Conservation (phyloP, 2,113 vertebrate genomes). For the Notothenia rossii region DNA sequence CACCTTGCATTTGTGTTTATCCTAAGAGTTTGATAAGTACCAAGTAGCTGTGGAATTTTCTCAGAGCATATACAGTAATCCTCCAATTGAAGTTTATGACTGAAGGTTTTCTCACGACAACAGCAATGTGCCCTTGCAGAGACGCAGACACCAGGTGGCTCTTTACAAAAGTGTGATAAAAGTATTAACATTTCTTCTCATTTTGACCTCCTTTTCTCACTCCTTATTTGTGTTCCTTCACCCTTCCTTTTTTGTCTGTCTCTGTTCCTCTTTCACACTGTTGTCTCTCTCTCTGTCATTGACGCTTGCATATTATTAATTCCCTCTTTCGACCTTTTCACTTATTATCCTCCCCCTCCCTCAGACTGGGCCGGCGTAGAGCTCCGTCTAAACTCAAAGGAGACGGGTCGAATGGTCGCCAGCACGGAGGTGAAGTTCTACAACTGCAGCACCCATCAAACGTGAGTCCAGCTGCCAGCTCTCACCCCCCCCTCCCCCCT, state of each 20-base stretch:
- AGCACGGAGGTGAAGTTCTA: conserved; percentile 98
- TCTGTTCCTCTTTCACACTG: background rate
- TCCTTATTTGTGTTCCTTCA: conserved; percentile 44
- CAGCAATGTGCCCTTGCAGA: conserved; percentile 49
- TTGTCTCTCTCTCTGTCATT: conserved; percentile 5
- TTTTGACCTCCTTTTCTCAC: conserved; percentile 50
- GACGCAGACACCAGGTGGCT: conserved; percentile 69
- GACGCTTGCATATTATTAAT: background rate
- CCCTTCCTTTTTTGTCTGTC: conserved; percentile 3
- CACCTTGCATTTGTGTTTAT: conserved; percentile 36
- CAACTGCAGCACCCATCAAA: conserved; percentile 97
- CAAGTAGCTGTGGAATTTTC: conserved; percentile 47
- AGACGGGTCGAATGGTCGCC: conserved; percentile 93
- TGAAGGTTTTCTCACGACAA: conserved; percentile 61
- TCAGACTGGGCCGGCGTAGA: conserved; percentile 94
- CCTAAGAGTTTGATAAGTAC: conserved; percentile 41
- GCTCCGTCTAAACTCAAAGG: conserved; percentile 91
- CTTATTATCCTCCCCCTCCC: conserved; percentile 4
- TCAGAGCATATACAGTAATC: conserved; percentile 59
- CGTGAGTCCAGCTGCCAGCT: conserved; percentile 86
- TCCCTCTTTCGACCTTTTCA: conserved; percentile 2
- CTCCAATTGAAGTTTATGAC: conserved; percentile 60
- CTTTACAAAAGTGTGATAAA: conserved; percentile 69
- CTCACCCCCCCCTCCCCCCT: background rate
- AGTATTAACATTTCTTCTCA: conserved; percentile 56